Base-by-base conservation (phyloP, 2,797 vertebrate species). In the Rhyacichthys aspro region DNA sequence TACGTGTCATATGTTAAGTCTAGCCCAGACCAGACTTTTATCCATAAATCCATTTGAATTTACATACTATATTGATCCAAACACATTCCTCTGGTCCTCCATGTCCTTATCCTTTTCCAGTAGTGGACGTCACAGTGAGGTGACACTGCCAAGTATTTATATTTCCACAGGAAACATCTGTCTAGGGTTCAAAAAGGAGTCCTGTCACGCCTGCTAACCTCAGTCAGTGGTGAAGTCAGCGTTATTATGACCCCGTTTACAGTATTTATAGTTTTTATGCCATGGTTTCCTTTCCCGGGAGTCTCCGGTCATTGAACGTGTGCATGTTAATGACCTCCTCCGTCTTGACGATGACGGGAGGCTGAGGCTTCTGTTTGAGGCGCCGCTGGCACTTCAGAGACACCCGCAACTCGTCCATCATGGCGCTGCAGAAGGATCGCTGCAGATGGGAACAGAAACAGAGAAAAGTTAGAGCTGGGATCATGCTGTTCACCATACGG, bases 111-210 rank as follows among this genome's bases (percentile, higher is more conserved):
- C 63, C 72, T 63, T 66, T 79, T 69, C 36, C 52, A 68, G 74
- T 15, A 63, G 75, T 80, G 72, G 72, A 72, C 53, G 65, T 80
- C 81, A 78, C 83, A 79, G 79, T 72, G 82, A 81, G 79, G 85
- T 77, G 86, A 86, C 86, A 70, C 73, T 76, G 93, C 93, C 93
- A 91, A 93, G 81, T 67, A 72, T 84, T 95, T 94, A 93, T 94
- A 98, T 98, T 98, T 98, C 97, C 97, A 98, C 97, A 97, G 97
- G 97, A 98, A 98, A 98, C 96, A 98, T 96, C 86, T 79, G 94
- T 92, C 94, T 84, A 93, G 76, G 79, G 76, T 75, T 81, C 77
- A 76, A 84, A 36, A 82, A 78, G 67, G 78, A 89, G 72, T 88
- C 83, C 75, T 81, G 77, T 83, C 86, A 67, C 70, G 47, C 68